Conservation (phyloP, 2,797 vertebrate species). For the Melanotaenia pygmaea region DNA sequence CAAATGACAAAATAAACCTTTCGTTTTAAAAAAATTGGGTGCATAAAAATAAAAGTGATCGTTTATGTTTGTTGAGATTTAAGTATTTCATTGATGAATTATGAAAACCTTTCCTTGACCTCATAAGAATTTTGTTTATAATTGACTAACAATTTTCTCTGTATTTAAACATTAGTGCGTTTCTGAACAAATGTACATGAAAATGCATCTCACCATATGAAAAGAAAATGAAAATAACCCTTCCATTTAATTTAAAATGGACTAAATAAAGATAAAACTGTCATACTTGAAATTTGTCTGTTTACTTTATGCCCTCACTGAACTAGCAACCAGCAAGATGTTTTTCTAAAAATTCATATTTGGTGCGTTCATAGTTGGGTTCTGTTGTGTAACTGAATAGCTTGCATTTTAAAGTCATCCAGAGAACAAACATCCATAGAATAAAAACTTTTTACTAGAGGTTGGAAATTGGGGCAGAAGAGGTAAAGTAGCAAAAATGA, state of each 20-base stretch:
- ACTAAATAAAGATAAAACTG: conserved; percentile 23
- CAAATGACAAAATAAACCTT: not conserved
- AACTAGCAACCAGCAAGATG: conserved; percentile 33
- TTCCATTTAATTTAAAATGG: not conserved
- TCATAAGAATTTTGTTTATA: not conserved
- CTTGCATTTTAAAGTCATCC: conserved; percentile 38
- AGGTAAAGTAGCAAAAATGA: conserved; percentile 15
- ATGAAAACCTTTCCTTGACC: conserved; percentile 1
- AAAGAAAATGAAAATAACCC: not conserved
- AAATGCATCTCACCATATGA: too few species aligned
- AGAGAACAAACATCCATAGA: conserved; percentile 28
- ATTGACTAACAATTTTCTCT: not conserved
- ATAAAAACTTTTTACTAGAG: conserved; percentile 41
- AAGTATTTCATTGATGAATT: not conserved
- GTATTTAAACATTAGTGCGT: not conserved
- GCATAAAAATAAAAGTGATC: not conserved
- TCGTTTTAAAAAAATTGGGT: not conserved
- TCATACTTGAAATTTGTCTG: conserved; percentile 33
- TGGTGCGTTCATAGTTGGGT: conserved; percentile 56
- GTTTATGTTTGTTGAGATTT: conserved; percentile 18
- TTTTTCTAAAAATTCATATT: conserved; percentile 52
- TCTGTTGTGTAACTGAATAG: conserved; percentile 66
- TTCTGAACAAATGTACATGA: conserved; percentile 1
- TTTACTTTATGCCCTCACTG: conserved; percentile 30
- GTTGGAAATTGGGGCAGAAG: conserved; percentile 8